Evolutionary conservation across 2,113 vertebrate genomes (phyloP), one percentile per base, ranked within the genome.

Genomic region (Microtus oregoni): DNA sequence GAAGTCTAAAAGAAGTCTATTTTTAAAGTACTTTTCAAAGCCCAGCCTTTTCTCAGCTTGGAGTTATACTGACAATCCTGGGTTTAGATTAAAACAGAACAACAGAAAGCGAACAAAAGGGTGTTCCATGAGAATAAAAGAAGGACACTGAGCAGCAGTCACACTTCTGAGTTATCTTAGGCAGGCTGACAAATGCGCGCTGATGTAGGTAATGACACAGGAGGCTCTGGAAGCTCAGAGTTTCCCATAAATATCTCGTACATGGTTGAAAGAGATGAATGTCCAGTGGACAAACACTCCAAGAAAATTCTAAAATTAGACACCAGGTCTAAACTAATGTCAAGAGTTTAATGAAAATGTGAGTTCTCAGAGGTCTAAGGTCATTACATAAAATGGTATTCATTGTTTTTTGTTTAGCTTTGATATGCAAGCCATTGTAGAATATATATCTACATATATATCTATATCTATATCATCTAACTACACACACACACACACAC

Each of bases 291-390:
- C 94, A 95, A 52, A 22, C 38, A 92, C 65, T 96, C 72, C 78
- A 98, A 94, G 94, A 98, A 98, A 96, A 58, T 95, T 98, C 83
- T n/a, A 35, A 97, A 98, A 92, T 98, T 98, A 98, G 97, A 97
- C 94, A 78, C 35, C 14, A 94, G 8, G 12, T 97, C 95, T 93
- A 93, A 98, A 92, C 81, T 95, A 73, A 92, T 61, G 90, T 32
- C 61, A 92, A 76, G 94, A 63, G 96, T 90, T 95, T 89, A 94
- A 92, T 94, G 58, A 93, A 96, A 97, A 88, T 90, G 44, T 75
- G 93, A 92, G 7, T 90, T 70, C 32, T 68, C 12, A 3, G 24
- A 96, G 96, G 94, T 68, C 95, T 77, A 32, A 91, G 96, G 30
- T 96, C 96, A 96, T 1, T 3, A 55, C 22, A 97, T 44, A 98